Conservation (phyloP, 2,888 invertebrate species). For the Prosopocoilus inquinatus region DNA sequence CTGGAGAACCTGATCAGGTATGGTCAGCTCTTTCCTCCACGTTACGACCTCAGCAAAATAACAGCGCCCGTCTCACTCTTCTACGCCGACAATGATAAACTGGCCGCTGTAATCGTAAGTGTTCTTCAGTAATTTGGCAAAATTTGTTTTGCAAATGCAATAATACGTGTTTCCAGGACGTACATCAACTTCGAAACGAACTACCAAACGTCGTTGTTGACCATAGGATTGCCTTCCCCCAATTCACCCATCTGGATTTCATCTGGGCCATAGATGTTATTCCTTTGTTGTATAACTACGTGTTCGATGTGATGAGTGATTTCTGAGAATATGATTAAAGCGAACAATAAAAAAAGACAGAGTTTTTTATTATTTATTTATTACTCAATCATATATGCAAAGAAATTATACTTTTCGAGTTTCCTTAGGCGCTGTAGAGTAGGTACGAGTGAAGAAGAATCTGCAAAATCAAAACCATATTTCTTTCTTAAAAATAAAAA, state of each 20-base stretch:
- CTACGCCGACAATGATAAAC: conserved; percentile 63
- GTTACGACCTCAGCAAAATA: conserved; percentile 54
- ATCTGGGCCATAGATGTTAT: conserved; percentile 51
- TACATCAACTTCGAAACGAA: conserved; percentile 52
- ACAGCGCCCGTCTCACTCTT: conserved; percentile 58
- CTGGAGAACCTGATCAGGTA: conserved; percentile 52
- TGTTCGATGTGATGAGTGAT: neutral
- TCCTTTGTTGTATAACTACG: conserved; percentile 26
- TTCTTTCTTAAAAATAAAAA: too few species aligned
- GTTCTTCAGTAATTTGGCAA: neutral
- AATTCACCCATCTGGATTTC: conserved; percentile 55
- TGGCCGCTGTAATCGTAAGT: conserved; percentile 49
- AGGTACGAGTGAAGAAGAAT: too few species aligned
- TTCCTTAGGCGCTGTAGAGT: too few species aligned
- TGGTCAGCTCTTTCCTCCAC: conserved; percentile 52
- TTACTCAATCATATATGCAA: too few species aligned
- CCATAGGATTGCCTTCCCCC: conserved; percentile 33
- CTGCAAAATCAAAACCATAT: too few species aligned
- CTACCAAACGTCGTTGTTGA: conserved; percentile 48
- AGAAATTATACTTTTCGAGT: too few species aligned
- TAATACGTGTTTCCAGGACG: conserved; percentile 51
- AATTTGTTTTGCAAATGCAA: neutral
- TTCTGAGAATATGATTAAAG: neutral
- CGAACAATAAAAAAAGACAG: neutral
- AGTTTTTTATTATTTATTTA: too few species aligned